Conservation (phyloP, 2,113 vertebrate genomes). For the Halcyon senegalensis region DNA sequence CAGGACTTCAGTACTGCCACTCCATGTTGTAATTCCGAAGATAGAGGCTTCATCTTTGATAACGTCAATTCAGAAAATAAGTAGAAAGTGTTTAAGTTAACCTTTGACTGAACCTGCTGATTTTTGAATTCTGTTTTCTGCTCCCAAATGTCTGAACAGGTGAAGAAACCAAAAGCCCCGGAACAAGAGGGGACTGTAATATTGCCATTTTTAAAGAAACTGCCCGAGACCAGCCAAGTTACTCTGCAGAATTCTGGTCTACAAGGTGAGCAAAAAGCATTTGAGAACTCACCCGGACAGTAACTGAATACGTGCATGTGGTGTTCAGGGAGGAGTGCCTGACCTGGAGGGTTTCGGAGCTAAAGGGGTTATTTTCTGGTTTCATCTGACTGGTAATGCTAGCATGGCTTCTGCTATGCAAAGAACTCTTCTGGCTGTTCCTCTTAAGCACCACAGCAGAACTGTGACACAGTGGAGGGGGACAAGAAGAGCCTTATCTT, state of each 20-base stretch:
- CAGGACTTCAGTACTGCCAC: not conserved
- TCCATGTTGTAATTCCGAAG: not conserved
- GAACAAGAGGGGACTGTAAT: constrained; percentile 52
- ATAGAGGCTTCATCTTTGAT: not conserved
- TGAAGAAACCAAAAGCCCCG: not conserved
- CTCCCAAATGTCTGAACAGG: constrained; percentile 38
- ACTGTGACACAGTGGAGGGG: not conserved
- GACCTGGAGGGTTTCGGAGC: not conserved
- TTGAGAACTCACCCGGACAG: not conserved
- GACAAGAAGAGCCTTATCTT: not conserved
- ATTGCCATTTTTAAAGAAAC: constrained; percentile 51
- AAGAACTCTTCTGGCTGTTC: not conserved
- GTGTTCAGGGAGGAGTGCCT: not conserved
- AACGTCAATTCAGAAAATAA: not conserved
- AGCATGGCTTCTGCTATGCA: not conserved
- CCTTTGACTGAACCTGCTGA: not conserved
- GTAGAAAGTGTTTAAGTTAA: not conserved
- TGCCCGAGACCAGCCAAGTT: constrained; percentile 44
- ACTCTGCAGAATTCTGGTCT: constrained; percentile 47
- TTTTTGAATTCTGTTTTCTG: not conserved
- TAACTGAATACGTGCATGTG: not conserved
- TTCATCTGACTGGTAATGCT: not conserved
- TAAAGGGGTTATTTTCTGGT: not conserved
- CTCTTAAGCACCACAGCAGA: not conserved
- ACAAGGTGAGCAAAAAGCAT: constrained; percentile 52